phyloP scores from a whole-genome alignment of 1,140 invertebrate species.

The Drosophila navojoa region DNA sequence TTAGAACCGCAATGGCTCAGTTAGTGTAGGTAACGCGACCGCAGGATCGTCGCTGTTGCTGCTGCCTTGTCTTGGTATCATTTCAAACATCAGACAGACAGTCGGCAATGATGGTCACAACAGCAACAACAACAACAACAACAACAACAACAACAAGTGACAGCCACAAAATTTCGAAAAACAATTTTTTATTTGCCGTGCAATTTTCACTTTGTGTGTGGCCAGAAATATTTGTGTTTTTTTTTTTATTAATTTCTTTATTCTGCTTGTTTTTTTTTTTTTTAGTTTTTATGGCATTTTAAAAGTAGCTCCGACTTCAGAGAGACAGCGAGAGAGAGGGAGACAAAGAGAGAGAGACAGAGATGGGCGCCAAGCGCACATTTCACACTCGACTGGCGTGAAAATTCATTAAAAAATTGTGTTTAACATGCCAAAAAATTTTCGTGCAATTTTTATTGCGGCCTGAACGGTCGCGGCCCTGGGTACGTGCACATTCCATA shows the following conservation, averaged over 20 bases:
- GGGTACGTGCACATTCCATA: slow-evolving; percentile 43
- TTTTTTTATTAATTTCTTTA: slow-evolving; percentile 39
- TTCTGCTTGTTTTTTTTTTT: slow-evolving; percentile 42
- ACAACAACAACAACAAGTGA: slow-evolving; percentile 31
- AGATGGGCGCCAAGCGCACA: slow-evolving; percentile 32
- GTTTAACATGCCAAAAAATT: slow-evolving; percentile 76
- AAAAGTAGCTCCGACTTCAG: slow-evolving; percentile 52
- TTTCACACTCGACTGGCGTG: slow-evolving; percentile 79
- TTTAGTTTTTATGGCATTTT: slow-evolving; percentile 74
- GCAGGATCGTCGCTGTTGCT: slow-evolving; percentile 23
- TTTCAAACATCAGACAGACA: slow-evolving; percentile 59
- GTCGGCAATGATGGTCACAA: slow-evolving; percentile 58
- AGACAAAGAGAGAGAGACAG: neutral
- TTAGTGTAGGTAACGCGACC: slow-evolving; percentile 34
- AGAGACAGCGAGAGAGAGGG: neutral
- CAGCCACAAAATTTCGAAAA: slow-evolving; percentile 67
- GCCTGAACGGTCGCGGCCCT: neutral
- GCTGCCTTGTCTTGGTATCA: slow-evolving; percentile 57
- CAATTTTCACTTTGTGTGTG: slow-evolving; percentile 64
- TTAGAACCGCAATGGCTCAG: neutral
- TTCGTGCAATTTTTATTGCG: slow-evolving; percentile 64
- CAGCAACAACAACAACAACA: slow-evolving; percentile 21
- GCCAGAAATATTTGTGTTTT: slow-evolving; percentile 40
- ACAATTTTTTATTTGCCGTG: slow-evolving; percentile 62
- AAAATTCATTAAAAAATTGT: slow-evolving; percentile 83